Conservation (phyloP, 2,797 vertebrate genomes). For the Anomalospiza imberbis region DNA sequence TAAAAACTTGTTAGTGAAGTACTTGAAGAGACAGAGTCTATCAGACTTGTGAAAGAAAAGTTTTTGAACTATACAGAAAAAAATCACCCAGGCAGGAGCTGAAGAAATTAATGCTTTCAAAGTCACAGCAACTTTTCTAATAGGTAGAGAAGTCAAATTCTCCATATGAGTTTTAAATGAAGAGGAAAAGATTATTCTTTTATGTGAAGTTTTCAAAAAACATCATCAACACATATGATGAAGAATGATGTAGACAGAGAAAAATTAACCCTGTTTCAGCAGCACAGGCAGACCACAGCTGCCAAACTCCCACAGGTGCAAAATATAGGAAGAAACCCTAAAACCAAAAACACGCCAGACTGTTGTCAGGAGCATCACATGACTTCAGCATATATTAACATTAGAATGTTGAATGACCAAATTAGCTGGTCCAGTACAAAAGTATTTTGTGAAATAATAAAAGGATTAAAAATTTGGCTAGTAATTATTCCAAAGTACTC, state of each 20-base stretch:
- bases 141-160: background rate
- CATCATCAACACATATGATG: background rate
- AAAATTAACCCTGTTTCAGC: background rate
- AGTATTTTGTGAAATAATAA: background rate
- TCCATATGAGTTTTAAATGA: background rate
- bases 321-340: background rate
- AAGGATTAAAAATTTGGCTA: background rate
- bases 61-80: background rate
- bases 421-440: background rate
- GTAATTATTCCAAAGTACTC: background rate
- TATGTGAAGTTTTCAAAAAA: background rate
- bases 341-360: background rate
- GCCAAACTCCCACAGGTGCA: background rate
- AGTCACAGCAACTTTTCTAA: background rate
- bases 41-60: background rate
- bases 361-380: background rate
- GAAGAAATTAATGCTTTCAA: background rate
- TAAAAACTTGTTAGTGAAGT: background rate
- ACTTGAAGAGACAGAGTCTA: background rate
- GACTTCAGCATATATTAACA: background rate
- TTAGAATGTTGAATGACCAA: background rate
- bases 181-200: background rate
- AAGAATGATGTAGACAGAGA: background rate
- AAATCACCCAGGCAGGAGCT: background rate
- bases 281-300: background rate